Evolutionary conservation across 1,140 invertebrate species (phyloP), one percentile per base, ranked within the genome.

Genomic region (Drosophila murphyi): DNA sequence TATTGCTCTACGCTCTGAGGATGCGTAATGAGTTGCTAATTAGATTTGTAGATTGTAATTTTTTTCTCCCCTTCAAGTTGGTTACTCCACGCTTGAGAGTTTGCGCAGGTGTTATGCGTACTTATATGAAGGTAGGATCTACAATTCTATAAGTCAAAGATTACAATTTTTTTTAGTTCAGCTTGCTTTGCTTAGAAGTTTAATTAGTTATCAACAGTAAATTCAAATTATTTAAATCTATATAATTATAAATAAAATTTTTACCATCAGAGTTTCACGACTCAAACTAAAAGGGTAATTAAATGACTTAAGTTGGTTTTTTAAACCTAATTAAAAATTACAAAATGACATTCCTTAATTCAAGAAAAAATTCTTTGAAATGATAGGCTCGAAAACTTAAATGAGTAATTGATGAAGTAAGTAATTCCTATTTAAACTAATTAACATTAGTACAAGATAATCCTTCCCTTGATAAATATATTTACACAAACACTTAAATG

Each of bases 21-120:
- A 65, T 61, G 64, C 76, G 83, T 90, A 90, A 90, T 90, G 88
- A 91, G 88, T 77, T 85, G 83, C 88, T 90, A 90, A 90, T 90
- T 90, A 90, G 88, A 90, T 90, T 90, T 90, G 80, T 67, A 71
- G 60, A 77, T 78, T 67, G 76, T 76, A 50, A 55, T 76, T 79
- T 83, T 67, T 64, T 43, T 4, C n/a, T 34, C 31, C 47, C 32
- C 20, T 62, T 6, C 34, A 50, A 20, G 5, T 50, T 62, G 28
- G 52, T 71, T 20, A 10, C 59, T 41, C 72, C 28, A 43, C n/a
- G n/a, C 43, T 48, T 77, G 74, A 32, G 74, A 80, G 63, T 29
- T 61, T 65, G 35, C 12, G 34, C 76, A 78, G 72, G 56, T 78
- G 75, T 47, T 65, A 43, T n/a, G 5, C 7, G 20, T 12, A 20